Evolutionary conservation across 2,888 invertebrate genomes (phyloP), one percentile per base, ranked within the genome.

Genomic region (Nemotelus nigrinus): DNA sequence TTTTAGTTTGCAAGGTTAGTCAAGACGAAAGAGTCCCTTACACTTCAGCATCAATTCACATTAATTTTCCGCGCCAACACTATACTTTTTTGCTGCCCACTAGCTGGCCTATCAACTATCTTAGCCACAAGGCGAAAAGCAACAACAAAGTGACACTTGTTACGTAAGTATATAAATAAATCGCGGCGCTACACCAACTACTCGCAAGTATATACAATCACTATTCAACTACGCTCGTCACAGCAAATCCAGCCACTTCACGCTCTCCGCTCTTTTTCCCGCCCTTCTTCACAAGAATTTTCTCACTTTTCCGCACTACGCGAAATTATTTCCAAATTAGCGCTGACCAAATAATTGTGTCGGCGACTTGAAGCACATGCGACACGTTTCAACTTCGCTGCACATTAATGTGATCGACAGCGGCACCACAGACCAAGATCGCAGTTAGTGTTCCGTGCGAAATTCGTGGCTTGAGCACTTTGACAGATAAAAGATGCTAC

Each of bases 61-160:
- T 25, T 25, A 25, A 25, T 25, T 25, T 25, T 70, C 71, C 78
- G 76, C 76, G 72, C 78, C 74, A 48, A 76, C 76, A 76, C 75
- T 43, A 5, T 50, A 70, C 60, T 3, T 55, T 48, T 8, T 50
- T 57, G 45, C 48, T 57, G 47, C 53, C 25, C 60, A 70, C 63
- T 63, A 8, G 50, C 74, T 74, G 48, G 53, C 8, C 47, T 44
- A 43, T 43, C 41, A 63, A 63, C 63, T 58, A n/a, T 72, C 47
- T 2, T 45, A 63, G 8, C 41, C 39, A 60, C 2, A 74, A n/a
- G 43, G 55, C 8, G 39, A 53, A 55, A 65, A 25, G 44, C 64
- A 65, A 76, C 78, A 79, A 80, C 79, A 78, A 75, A 81, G 25
- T 81, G 82, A 81, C 82, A 82, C 81, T 82, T 82, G 82, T 82